These are phyloP conservation scores for Agriotes lineatus DNA, from an alignment of 2,888 invertebrate genomes.

Conservation along the genomic window DNA sequence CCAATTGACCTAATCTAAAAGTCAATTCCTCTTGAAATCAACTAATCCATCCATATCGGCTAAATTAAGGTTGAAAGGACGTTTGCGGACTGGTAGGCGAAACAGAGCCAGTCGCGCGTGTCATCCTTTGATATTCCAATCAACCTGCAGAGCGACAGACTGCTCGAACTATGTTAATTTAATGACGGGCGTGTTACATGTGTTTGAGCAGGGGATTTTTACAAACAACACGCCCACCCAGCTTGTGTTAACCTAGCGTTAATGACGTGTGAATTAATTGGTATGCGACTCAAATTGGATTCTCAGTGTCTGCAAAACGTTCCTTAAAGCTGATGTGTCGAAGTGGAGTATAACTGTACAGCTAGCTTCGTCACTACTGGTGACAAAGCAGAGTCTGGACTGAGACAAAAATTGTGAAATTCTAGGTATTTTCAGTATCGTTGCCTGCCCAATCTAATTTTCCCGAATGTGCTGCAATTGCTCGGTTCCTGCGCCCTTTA, in stretches of 20 bases:
- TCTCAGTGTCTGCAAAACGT: too few relatives aligned
- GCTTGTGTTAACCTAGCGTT: neutral
- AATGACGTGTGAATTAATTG: neutral
- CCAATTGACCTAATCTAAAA: neutral
- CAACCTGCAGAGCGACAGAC: neutral
- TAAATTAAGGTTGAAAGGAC: conserved; percentile 13
- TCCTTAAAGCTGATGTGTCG: too few relatives aligned
- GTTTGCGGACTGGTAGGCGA: conserved; percentile 15
- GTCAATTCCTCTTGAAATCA: neutral
- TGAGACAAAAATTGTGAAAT: too few relatives aligned
- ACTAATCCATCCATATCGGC: conserved; percentile 1
- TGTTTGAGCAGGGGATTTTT: neutral
- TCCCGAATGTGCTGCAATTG: neutral
- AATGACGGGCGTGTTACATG: neutral
- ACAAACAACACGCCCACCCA: neutral
- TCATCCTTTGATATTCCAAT: conserved; percentile 10
- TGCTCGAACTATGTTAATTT: neutral
- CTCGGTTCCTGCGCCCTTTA: too few relatives aligned
- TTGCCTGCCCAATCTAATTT: neutral
- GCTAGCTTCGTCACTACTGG: too few relatives aligned
- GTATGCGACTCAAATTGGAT: too few relatives aligned
- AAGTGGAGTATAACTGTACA: too few relatives aligned
- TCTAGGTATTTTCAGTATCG: too few relatives aligned
- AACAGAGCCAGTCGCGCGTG: neutral
- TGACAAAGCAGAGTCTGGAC: too few relatives aligned